Conservation (phyloP, 2,113 vertebrate species). For the Nesogale talazaci region DNA sequence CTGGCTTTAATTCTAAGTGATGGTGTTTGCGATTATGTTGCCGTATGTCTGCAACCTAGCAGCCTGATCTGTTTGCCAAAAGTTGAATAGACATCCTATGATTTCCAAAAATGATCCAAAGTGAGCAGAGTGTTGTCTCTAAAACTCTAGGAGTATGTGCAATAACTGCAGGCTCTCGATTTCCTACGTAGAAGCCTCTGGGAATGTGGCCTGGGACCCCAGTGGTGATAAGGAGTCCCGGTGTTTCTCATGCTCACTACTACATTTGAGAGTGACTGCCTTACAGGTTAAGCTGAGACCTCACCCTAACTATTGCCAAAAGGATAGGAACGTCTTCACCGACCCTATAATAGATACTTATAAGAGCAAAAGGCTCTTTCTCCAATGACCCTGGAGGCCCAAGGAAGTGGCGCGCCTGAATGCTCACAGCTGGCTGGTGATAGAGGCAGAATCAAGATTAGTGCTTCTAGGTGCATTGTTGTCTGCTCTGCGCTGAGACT, state of each 20-base stretch:
- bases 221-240: not conserved
- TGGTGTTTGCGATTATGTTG: not conserved
- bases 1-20: not conserved
- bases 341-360: not conserved
- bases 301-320: not conserved
- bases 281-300: not conserved
- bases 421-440: not conserved
- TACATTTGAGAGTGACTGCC: not conserved
- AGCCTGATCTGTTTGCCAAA: not conserved
- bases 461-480: not conserved
- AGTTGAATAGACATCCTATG: not conserved
- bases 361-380: not conserved
- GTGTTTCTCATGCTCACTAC: not conserved
- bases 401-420: not conserved
- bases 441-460: not conserved
- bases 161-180: not conserved
- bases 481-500: not conserved
- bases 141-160: not conserved
- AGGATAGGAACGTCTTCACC: not conserved
- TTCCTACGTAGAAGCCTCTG: not conserved
- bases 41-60: not conserved
- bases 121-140: rapidly evolving
- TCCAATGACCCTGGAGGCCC: not conserved
- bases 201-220: not conserved
- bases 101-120: not conserved